These are phyloP conservation scores for Chrysemys picta DNA, from an alignment of 2,113 vertebrate genomes.

Conservation along the genomic window DNA sequence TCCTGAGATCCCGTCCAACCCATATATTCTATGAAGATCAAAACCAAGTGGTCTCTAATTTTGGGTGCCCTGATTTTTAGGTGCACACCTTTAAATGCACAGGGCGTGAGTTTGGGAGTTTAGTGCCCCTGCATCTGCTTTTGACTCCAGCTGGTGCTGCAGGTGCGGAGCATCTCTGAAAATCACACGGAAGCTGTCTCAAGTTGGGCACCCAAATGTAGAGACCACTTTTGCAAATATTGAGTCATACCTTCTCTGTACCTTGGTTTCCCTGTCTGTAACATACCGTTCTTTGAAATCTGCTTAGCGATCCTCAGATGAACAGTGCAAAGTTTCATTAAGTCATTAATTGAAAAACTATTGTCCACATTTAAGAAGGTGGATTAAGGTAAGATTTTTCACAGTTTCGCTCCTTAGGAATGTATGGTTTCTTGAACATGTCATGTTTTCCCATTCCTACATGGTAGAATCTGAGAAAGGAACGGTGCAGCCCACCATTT, in stretches of 20 bases:
- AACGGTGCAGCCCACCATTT: constrained; percentile 55
- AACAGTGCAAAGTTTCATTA: not conserved
- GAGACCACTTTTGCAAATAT: not conserved
- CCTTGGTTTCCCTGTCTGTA: not conserved
- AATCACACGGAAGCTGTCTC: not conserved
- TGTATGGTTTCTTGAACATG: constrained; percentile 42
- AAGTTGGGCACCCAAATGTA: not conserved
- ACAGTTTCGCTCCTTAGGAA: constrained; percentile 16
- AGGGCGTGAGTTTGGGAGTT: not conserved
- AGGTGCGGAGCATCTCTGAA: not conserved
- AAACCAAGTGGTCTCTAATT: not conserved
- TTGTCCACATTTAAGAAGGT: not conserved
- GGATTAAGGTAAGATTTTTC: constrained; percentile 4
- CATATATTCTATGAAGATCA: not conserved
- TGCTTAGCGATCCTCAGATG: not conserved
- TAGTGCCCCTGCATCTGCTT: not conserved
- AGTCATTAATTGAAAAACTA: not conserved
- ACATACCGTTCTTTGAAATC: not conserved
- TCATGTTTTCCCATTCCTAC: constrained; percentile 53
- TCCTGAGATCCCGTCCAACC: too few species aligned
- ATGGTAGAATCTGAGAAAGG: not conserved
- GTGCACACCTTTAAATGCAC: not conserved
- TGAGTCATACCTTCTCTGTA: not conserved
- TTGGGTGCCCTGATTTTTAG: not conserved
- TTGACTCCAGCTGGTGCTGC: not conserved